Evolutionary conservation across 2,113 vertebrate species (phyloP), one percentile per base, ranked within the genome.

Genomic region (Rattus rattus): DNA sequence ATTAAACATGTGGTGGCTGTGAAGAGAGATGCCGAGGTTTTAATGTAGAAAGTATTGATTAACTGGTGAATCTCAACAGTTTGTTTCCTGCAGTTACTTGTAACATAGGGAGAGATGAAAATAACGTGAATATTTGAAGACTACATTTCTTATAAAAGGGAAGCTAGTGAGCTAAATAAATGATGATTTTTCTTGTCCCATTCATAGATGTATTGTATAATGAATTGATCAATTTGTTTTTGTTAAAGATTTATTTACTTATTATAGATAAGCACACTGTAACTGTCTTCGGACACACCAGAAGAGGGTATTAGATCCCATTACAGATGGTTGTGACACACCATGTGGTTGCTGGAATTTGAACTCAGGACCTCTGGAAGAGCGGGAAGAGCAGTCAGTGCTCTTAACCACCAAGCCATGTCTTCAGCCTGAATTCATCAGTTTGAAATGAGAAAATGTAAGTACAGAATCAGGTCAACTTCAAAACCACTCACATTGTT

Each of bases 21-120:
- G 52, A 6, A 83, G 98, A 98, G 97, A 97, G 97, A 97, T 83
- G 96, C 75, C 95, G 96, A 97, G 96, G 92, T 98, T 98, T 98
- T 97, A 98, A 98, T 83, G 92, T 95, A 91, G 88, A 93, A 91
- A 97, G 93, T 98, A 98, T 97, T 97, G 98, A 98, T 98, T 96
- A 86, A 85, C n/a, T 92, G 96, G 96, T 92, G 97, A 97, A 97
- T 97, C 93, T 86, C 73, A 96, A 90, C 89, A 93, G 87, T 97
- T 98, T 98, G 84, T 96, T 98, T 98, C 98, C 97, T 97, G 94
- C 90, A 96, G 96, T 97, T 96, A 77, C 92, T 97, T 89, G 69
- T 89, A 97, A 94, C 90, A 87, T n/a, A 91, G 92, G 76, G 96
- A 98, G 94, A 96, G 98, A 97, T 88, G 86, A 97, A 98, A 97